Evolutionary conservation across 2,888 invertebrate species (phyloP), one percentile per base, ranked within the genome.

Genomic region (Netelia inedita): DNA sequence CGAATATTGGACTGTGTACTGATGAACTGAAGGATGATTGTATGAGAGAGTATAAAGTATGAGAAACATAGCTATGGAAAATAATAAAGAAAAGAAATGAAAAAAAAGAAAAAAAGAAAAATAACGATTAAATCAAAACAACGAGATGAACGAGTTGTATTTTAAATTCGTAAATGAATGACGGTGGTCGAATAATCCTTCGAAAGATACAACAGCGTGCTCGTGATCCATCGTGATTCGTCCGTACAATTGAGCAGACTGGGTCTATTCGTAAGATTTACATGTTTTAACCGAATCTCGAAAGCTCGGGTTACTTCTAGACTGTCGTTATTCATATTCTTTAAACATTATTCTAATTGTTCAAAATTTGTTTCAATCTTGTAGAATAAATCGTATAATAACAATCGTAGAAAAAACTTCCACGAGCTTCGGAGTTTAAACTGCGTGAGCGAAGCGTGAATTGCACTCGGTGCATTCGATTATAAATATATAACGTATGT

Each of bases 361-460:
- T 35, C 8, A 6, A 35, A 35, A 35, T 1, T 6, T 35, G 5
- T 5, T 35, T 35, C 0, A 35, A 35, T 6, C 35, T 35, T 35
- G 35, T 6, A 35, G 3, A 35, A 35, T 6, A 0, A 35, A 35
- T 35, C 35, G n/a, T 35, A 6, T 35, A 10, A 46, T 46, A 9
- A 14, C 46, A 14, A 46, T 46, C 14, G 46, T 10, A 66, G 16
- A 19, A 9, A 78, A 68, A 28, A 46, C 14, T 35, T 46, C 61
- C 50, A 41, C 72, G 73, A 78, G 61, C 68, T 69, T 43, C 55
- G 68, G 61, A 78, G 43, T 61, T 59, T 69, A 10, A 46, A 69
- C 16, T 35, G 84, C 73, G 84, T 84, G 73, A 73, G 80, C 84
- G 61, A 84, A 84, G 84, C 84, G 76, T 72, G 72, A 78, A 73